Base-by-base conservation (phyloP, 2,888 invertebrate genomes). In the Philaethria dido region DNA sequence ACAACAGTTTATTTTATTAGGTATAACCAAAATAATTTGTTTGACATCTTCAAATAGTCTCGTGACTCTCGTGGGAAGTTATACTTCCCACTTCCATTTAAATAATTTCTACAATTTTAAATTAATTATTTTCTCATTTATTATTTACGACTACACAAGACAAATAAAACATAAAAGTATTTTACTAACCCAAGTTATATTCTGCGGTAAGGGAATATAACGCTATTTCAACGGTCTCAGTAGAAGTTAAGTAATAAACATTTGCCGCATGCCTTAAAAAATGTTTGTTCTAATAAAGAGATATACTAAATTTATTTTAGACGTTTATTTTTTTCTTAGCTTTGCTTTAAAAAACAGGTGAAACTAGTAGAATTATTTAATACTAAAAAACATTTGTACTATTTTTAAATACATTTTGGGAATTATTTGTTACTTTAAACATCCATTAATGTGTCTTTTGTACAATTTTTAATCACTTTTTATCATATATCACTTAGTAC, bases 101-200 rank as follows among this genome's bases (percentile, higher is more conserved):
- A n/a, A n/a, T n/a, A 8, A 4, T 9, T 8, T 9, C 9, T 9
- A 8, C 11, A 8, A 36, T 33, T 36, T 36, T 0, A 14, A 36
- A 18, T 55, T 0, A 14, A 11, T 25, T 11, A n/a, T 59, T 2
- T n/a, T 25, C 5, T 25, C n/a, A 59, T 25, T 55, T 59, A 59
- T 14, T 59, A 44, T 59, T 44, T 25, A 44, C 8, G 6, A 22
- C 44, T 16, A 25, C 44, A n/a, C n/a, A 57, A 39, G 44, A 16
- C 8, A 42, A 44, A 22, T 39, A 25, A 22, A 59, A n/a, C 44
- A 42, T 25, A 29, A 44, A 42, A 16, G 11, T 25, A 11, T 44
- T 59, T 42, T 42, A 25, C 44, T 44, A 5, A 20, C 11, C 25
- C 44, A 59, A 59, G 44, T 59, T 44, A 59, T 33, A 16, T n/a